phyloP scores from a whole-genome alignment of 2,113 vertebrate genomes.

The Saccopteryx bilineata region DNA sequence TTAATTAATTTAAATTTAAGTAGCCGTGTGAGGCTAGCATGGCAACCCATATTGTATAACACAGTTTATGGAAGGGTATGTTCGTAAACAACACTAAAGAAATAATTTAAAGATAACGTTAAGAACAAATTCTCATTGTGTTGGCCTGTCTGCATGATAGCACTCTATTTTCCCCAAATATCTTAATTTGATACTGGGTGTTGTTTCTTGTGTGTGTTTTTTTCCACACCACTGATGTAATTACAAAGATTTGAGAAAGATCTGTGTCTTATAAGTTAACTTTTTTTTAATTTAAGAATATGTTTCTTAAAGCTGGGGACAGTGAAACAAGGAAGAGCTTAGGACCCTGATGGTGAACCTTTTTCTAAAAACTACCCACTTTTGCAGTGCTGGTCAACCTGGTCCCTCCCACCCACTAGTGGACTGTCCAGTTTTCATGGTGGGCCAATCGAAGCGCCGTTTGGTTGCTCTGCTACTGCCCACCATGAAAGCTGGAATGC shows the following conservation, averaged over 20 bases:
- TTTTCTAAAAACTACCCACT: too few species aligned
- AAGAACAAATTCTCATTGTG: background rate
- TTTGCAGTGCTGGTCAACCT: too few species aligned
- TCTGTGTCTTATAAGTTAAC: background rate
- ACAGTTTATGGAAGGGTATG: background rate
- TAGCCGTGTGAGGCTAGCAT: background rate
- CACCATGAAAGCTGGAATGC: too few species aligned
- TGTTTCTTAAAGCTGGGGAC: too few species aligned
- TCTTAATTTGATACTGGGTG: background rate
- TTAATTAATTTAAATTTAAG: constrained; percentile 46
- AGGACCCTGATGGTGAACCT: too few species aligned
- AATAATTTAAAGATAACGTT: constrained; percentile 6
- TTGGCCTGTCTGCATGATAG: background rate
- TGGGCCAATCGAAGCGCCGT: too few species aligned
- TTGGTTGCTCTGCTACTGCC: too few species aligned
- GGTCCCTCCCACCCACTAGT: too few species aligned
- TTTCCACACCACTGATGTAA: background rate
- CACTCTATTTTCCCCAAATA: background rate
- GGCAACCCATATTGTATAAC: background rate
- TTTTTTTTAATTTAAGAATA: too few species aligned
- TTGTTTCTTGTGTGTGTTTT: too few species aligned
- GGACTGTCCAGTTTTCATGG: too few species aligned
- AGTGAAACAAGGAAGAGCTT: too few species aligned
- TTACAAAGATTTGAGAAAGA: background rate
- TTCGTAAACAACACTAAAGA: background rate